These are phyloP conservation scores for Anguilla megastoma DNA, from an alignment of 2,797 vertebrate genomes.

Conservation along the genomic window DNA sequence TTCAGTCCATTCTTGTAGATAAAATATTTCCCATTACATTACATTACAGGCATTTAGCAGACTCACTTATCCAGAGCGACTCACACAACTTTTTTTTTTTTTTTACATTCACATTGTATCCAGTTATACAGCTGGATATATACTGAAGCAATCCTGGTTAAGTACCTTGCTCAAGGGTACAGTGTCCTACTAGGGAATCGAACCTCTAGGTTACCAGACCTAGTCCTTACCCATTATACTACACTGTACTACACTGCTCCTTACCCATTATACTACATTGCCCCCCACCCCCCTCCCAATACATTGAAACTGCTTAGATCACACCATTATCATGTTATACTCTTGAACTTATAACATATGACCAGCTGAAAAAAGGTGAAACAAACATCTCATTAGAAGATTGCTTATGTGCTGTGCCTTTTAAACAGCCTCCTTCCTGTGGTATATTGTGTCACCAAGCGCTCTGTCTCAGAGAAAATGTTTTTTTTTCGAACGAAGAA, in stretches of 20 bases:
- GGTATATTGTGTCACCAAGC: background rate
- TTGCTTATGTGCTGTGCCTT: background rate
- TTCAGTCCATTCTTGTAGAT: background rate
- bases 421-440: background rate
- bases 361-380: background rate
- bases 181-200: no score
- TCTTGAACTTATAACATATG: background rate
- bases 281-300: background rate
- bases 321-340: background rate
- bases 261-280: no score
- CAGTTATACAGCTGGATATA: no score
- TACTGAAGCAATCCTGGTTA: no score
- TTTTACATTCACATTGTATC: no score
- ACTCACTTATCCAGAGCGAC: no score
- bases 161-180: no score
- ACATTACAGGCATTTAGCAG: no score
- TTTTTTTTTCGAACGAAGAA: background rate
- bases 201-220: no score
- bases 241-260: no score
- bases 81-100: no score
- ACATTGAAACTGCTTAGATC: background rate
- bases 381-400: background rate
- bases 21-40: background rate
- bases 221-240: no score
- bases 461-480: background rate